Evolutionary conservation across 2,888 invertebrate genomes (phyloP).

Genomic region (Caenorhabditis imperialis): DNA sequence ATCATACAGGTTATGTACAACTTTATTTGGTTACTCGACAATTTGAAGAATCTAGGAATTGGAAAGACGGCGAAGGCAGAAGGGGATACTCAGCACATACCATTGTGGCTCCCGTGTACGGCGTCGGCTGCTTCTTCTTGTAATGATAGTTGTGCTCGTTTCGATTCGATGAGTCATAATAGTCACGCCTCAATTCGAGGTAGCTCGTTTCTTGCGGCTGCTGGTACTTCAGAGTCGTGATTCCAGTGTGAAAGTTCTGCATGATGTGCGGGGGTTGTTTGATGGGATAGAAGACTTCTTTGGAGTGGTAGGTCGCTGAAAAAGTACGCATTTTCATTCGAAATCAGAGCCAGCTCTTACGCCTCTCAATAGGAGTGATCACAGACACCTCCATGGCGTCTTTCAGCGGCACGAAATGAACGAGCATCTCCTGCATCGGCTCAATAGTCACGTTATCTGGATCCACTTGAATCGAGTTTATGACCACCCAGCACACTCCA

Average conservation of each 20-base stretch:
- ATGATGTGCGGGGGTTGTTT: too few species aligned
- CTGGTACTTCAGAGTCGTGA: slow-evolving; percentile 32
- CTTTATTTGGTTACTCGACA: too few species aligned
- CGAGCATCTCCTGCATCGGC: not conserved
- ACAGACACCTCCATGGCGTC: slow-evolving; percentile 29
- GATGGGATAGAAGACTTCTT: not conserved
- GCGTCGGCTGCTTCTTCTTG: not conserved
- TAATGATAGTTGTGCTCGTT: not conserved
- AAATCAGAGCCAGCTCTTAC: slow-evolving; percentile 1
- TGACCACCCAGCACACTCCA: slow-evolving; percentile 23
- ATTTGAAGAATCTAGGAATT: too few species aligned
- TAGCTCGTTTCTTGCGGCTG: slow-evolving; percentile 7
- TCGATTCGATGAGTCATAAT: not conserved
- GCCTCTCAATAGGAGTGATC: not conserved
- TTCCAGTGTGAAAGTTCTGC: not conserved
- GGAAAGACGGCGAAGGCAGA: too few species aligned
- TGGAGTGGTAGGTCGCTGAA: too few species aligned
- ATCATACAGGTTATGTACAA: too few species aligned
- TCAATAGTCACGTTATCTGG: slow-evolving; percentile 8
- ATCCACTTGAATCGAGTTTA: slow-evolving; percentile 2
- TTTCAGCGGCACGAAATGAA: not conserved
- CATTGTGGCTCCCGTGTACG: slow-evolving; percentile 2
- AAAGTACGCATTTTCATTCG: too few species aligned
- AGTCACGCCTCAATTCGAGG: not conserved
- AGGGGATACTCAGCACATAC: slow-evolving; percentile 2